Conservation (phyloP, 1,140 invertebrate genomes). For the Drosophila oshimai region DNA sequence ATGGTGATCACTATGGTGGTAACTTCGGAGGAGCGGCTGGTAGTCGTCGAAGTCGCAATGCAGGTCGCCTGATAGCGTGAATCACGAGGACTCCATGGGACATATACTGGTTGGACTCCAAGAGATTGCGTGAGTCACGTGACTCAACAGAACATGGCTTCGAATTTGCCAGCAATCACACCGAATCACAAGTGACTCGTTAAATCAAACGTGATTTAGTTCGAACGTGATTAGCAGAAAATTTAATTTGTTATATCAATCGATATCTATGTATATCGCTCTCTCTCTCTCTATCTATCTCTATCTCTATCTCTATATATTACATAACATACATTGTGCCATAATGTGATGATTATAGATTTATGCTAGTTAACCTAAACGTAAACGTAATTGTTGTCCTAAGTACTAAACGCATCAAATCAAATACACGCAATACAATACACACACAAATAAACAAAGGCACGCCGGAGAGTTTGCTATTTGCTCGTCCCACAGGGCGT, state of each 20-base stretch:
- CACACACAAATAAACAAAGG: constrained; percentile 6
- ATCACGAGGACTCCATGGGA: not conserved
- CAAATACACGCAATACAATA: constrained; percentile 31
- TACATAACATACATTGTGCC: constrained; percentile 68
- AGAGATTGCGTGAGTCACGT: not conserved
- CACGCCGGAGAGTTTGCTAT: not conserved
- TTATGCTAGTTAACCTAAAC: constrained; percentile 69
- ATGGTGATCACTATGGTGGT: constrained; percentile 35
- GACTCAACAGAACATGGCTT: not conserved
- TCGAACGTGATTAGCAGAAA: not conserved
- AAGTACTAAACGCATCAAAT: constrained; percentile 47
- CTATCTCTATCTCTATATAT: constrained; percentile 3
- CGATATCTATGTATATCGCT: constrained; percentile 9
- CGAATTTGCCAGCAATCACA: not conserved
- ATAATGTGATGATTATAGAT: constrained; percentile 82
- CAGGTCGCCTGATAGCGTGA: constrained; percentile 59
- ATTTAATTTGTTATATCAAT: constrained; percentile 5
- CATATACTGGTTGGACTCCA: not conserved
- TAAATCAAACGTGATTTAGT: not conserved
- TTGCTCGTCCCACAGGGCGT: constrained; percentile 26
- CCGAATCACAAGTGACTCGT: not conserved
- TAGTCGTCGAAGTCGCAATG: constrained; percentile 40
- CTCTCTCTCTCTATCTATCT: constrained; percentile 3
- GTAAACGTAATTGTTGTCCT: constrained; percentile 67
- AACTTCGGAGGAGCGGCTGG: constrained; percentile 8